Percentiles rank a stretch among this genome's conserved stretches.
Conservation (phyloP, 23 tunicate genomes). For the Corella eumyota region DNA sequence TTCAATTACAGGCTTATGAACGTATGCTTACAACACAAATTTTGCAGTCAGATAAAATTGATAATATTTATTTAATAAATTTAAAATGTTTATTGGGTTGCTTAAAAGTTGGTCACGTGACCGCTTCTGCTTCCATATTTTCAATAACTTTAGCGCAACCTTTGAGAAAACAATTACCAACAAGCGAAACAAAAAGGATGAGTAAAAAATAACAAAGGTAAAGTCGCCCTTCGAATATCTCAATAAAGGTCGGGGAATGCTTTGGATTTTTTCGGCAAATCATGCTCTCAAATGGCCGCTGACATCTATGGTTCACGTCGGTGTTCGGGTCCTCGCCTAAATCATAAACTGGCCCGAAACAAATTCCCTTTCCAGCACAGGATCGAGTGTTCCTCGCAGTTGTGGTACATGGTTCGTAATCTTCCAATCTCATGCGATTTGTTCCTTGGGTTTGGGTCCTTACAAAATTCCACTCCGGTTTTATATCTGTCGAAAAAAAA, state of each 20-base stretch:
- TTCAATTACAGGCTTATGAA: constrained; percentile 18
- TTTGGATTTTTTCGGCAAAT: neutral
- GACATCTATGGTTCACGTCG: neutral
- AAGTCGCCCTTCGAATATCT: neutral
- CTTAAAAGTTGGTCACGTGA: too few relatives aligned
- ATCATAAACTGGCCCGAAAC: neutral
- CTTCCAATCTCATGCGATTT: neutral
- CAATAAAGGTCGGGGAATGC: neutral
- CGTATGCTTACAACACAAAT: too few relatives aligned
- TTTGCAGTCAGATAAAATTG: too few relatives aligned
- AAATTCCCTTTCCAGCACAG: constrained; percentile 14
- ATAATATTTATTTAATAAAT: too few relatives aligned
- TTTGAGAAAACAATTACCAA: neutral
- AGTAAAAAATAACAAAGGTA: neutral
- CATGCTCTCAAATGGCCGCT: neutral
- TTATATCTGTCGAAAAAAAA: neutral
- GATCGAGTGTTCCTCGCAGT: neutral
- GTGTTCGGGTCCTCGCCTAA: neutral
- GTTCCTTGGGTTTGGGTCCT: too few relatives aligned
- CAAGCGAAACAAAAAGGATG: neutral
- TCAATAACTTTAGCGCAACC: too few relatives aligned
- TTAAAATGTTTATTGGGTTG: too few relatives aligned
- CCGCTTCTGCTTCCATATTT: too few relatives aligned
- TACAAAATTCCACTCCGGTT: neutral
- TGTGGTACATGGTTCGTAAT: neutral